A percentile compares a stretch with the other conserved stretches of the same genome.
Conservation (phyloP, 2,797 vertebrate species). For the Carapus acus region DNA sequence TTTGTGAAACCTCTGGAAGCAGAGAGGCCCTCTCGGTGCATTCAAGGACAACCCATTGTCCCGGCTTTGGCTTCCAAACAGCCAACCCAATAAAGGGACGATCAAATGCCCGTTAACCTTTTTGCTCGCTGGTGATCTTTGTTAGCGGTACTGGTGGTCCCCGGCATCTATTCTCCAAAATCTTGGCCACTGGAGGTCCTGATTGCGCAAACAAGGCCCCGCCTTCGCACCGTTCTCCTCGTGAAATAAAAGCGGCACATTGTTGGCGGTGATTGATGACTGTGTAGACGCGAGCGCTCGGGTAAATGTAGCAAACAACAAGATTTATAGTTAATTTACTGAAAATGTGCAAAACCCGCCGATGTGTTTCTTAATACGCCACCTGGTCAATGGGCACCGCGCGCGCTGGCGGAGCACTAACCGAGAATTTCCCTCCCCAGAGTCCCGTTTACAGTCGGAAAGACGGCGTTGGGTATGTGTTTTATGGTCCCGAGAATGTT, state of each 20-base stretch:
- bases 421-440: slow-evolving; percentile 7
- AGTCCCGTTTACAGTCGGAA: slow-evolving; percentile 34
- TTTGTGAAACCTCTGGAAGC: no score
- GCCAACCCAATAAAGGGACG: not conserved
- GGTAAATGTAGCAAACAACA: slow-evolving; percentile 1
- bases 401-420: slow-evolving; percentile 13
- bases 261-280: not conserved
- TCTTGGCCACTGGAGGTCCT: not conserved
- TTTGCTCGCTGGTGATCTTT: not conserved
- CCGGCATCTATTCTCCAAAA: slow-evolving; percentile 1
- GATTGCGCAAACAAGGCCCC: not conserved
- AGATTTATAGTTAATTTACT: not conserved
- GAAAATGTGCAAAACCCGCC: slow-evolving; percentile 1
- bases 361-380: slow-evolving; percentile 7
- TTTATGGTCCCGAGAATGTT: slow-evolving; percentile 53
- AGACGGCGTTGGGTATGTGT: slow-evolving; percentile 23
- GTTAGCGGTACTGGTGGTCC: not conserved
- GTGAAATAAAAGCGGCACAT: not conserved
- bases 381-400: slow-evolving; percentile 18
- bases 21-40: not conserved
- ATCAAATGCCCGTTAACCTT: not conserved
- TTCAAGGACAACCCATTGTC: not conserved
- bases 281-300: no score
- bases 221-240: no score
- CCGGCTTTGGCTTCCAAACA: slow-evolving; percentile 3